Base-by-base conservation (phyloP, 1,140 invertebrate genomes). In the Microvelia longipes region DNA sequence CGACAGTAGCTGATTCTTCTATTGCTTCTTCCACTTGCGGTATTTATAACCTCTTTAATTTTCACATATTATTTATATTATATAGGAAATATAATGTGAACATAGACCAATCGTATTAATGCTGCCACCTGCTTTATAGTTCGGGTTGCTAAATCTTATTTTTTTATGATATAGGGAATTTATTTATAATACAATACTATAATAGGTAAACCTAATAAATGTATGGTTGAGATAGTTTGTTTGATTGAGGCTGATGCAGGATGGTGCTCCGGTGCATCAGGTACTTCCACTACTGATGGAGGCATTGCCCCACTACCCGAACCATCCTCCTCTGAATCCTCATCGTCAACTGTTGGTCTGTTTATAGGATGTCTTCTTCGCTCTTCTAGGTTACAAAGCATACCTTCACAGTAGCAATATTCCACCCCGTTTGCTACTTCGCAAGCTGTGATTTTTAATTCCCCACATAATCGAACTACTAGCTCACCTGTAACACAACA, bases 351-450 rank as follows among this genome's bases (percentile, higher is more conserved):
- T 26, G 73, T 71, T 5, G 35, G 35, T 24, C 67, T 60, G 2
- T 68, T 72, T 64, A 24, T 30, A 28, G 62, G 5, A 19, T 26
- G 69, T 25, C 13, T 24, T 35, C n/a, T 19, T 14, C 66, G 24
- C 19, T 72, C 69, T 63, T 75, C 75, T 19, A 78, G 78, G 69
- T 85, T 85, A 75, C 83, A 85, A 0, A 84, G 77, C 15, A 80
- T 76, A 2, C 79, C 80, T 2, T 77, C 79, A 74, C 83, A 85
- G 2, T 82, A 82, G 71, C 83, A 85, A 11, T 79, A 81, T 72
- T 80, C 80, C 26, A 81, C 81, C 2, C 75, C 77, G 71, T 79
- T 82, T 0, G 80, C 82, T 24, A 79, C 77, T 73, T 80, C 80
- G 74, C 81, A 83, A 70, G 78, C 81, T n/a, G 80, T 73, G 2